Base-by-base conservation (phyloP, 2,113 vertebrate genomes). In the Ictalurus punctatus region DNA sequence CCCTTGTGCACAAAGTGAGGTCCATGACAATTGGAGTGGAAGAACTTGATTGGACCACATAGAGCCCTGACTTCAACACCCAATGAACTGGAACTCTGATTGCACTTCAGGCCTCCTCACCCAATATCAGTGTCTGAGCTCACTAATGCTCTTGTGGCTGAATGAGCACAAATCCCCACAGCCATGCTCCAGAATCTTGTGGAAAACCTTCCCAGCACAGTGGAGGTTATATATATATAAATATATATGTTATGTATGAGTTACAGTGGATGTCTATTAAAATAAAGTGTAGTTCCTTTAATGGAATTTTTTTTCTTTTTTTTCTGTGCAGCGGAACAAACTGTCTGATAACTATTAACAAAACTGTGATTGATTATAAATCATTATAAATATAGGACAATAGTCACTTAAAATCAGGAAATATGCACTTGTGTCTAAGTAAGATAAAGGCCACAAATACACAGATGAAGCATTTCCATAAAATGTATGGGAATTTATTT, bases 351-450 rank as follows among this genome's bases (percentile, higher is more conserved):
- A 23, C 52, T 56, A 56, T 52, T 78, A 48, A 54, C n/a, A 59
- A 82, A 59, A 61, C n/a, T 82, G 48, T 54, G 44, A 80, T 80
- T 56, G 56, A 40, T 83, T 61, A 27, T 83, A 61, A 37, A 61
- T 83, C 9, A 34, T 83, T 40, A 14, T 83, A 83, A 61, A 81
- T 58, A 34, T 81, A n/a, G 16, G 25, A 61, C 81, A 23, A 40
- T 83, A 40, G 58, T 14, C 58, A 21, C 80, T 59, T 13, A 4
- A 61, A 83, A 61, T 25, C 81, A 61, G 56, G 34, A 61, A 61
- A 63, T 7, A 25, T 63, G 34, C 12, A 14, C 21, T 83, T 56
- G 4, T 48, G 23, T n/a, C 8, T 76, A 23, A 4, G 7, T 8
- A 44, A 78, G 74, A 25, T 78, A n/a, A 80, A 2, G 74, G 37